Conservation (phyloP, 2,113 vertebrate species). For the Dinomys branickii region DNA sequence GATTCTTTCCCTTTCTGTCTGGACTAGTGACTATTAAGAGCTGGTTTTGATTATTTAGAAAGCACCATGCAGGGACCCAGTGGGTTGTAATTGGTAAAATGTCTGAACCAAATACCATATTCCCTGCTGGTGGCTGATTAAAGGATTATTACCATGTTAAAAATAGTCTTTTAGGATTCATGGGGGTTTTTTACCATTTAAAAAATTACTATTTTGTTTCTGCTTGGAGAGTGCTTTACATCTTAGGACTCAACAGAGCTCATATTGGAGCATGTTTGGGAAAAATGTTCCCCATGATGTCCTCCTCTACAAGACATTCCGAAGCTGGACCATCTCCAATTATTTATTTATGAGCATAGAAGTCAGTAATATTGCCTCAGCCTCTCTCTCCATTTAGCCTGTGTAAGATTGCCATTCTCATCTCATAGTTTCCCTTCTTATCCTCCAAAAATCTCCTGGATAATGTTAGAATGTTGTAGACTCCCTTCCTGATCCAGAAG, state of each 20-base stretch:
- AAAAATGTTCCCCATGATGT: too few relatives aligned
- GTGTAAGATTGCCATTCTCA: not conserved
- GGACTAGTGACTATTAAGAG: conserved; percentile 57
- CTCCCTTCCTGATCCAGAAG: not conserved
- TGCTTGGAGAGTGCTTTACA: conserved; percentile 39
- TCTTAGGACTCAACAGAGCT: not conserved
- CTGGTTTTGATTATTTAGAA: conserved; percentile 75
- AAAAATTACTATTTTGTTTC: conserved; percentile 72
- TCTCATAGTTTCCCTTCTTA: not conserved
- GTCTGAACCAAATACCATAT: conserved; percentile 68
- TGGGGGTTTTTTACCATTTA: conserved; percentile 46
- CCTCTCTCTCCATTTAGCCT: not conserved
- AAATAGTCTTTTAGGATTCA: conserved; percentile 68
- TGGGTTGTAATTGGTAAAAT: conserved; percentile 78
- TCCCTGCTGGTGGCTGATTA: conserved; percentile 74
- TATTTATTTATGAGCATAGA: not conserved
- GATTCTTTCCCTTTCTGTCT: conserved; percentile 53
- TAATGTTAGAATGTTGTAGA: not conserved
- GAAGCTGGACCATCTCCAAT: not conserved
- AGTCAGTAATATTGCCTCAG: not conserved
- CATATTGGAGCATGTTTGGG: not conserved
- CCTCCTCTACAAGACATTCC: not conserved
- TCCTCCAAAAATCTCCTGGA: not conserved
- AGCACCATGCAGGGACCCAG: conserved; percentile 66
- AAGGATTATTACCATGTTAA: conserved; percentile 73